These are phyloP conservation scores for Hermodice carunculata DNA, from an alignment of 2,888 invertebrate genomes.

Conservation along the genomic window DNA sequence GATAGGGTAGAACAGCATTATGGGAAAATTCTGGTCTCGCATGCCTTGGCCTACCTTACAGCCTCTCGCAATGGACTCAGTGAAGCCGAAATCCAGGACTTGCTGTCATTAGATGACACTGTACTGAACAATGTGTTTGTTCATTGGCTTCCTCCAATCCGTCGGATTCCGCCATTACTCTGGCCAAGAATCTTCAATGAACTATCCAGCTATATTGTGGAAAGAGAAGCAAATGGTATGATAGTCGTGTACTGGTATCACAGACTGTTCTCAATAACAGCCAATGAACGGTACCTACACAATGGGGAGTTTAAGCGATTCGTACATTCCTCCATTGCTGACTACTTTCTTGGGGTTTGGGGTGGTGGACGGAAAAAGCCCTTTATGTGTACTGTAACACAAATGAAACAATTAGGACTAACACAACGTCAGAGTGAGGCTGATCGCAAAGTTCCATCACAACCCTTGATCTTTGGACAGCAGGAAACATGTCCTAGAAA, in stretches of 20 bases:
- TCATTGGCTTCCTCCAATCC: conserved; percentile 53
- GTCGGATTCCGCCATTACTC: conserved; percentile 53
- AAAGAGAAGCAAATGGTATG: conserved; percentile 48
- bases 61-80: conserved; percentile 47
- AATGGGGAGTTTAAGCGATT: conserved; percentile 26
- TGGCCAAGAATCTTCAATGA: conserved; percentile 44
- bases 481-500: neutral
- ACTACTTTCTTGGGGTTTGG: conserved; percentile 63
- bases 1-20: conserved; percentile 45
- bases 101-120: conserved; percentile 41
- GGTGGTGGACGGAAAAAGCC: conserved; percentile 55
- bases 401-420: conserved; percentile 24
- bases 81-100: conserved; percentile 47
- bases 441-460: conserved; percentile 56
- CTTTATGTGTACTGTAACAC: conserved; percentile 42
- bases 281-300: conserved; percentile 39
- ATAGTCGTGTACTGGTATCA: conserved; percentile 47
- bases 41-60: conserved; percentile 48
- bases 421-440: conserved; percentile 43
- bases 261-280: conserved; percentile 43
- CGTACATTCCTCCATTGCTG: conserved; percentile 55
- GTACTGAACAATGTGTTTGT: conserved; percentile 46
- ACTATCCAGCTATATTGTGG: conserved; percentile 45
- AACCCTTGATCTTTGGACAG: conserved; percentile 52
- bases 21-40: conserved; percentile 40